Base-by-base conservation (phyloP, 2,113 vertebrate genomes). In the Coturnix japonica region DNA sequence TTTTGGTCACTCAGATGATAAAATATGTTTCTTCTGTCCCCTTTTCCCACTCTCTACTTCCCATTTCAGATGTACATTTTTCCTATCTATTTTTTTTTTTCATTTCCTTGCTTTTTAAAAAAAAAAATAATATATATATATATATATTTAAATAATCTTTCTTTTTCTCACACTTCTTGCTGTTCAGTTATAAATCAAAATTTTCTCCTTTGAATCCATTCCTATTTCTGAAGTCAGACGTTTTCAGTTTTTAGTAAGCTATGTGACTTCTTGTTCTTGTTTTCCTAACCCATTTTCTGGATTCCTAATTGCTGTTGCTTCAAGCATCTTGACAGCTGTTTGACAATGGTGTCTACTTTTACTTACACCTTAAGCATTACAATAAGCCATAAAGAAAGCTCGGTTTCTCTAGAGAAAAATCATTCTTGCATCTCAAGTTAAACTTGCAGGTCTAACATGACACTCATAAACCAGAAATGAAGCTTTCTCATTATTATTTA, bases 401-500 rank as follows among this genome's bases (percentile, higher is more conserved):
- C 39, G 8, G 20, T 85, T 85, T 83, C 79, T 90, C 57, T 60
- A 80, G 80, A 88, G 85, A 46, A 80, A 90, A 82, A 56, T 87
- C 53, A 31, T 9, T 90, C 21, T 80, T 71, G 20, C 53, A 87
- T 93, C 56, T 83, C 69, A 41, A 47, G 35, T 83, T 94, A 63
- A 76, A 90, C 67, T 33, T 67, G 2, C 9, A 39, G 51, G 43
- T 66, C 17, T 74, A 78, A 84, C 22, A 74, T 56, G 65, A 83
- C 25, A 51, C 49, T 9, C 22, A 70, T 64, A 74, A 95, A 85
- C 9, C 7, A 81, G 75, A 93, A 77, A 30, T 74, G 46, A 89
- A 81, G 37, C 4, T 46, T 87, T 89, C 37, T 92, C 31, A 59
- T 82, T 85, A 76, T 77, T 87, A 70, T 89, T 91, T 79, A 87